Evolutionary conservation across 2,797 vertebrate species (phyloP), one percentile per base, ranked within the genome.

Genomic region (Ctenopoma kingsleyae): DNA sequence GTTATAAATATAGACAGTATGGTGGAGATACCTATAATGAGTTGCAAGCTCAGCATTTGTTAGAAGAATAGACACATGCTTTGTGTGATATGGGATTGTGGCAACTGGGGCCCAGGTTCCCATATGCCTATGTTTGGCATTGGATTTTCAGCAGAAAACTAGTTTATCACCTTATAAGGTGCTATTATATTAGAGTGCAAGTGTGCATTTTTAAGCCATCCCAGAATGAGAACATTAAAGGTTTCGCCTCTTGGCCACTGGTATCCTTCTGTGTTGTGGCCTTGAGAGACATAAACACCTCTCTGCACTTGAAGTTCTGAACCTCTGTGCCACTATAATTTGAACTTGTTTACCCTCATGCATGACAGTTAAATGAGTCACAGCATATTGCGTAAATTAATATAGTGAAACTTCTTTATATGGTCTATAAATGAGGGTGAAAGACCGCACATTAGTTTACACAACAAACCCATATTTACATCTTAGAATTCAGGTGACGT

Each of bases 101-200:
- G 38, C 48, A 67, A 43, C 54, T 44, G 40, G 53, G 30, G 67
- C 20, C n/a, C 56, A 44, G 43, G 46, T 78, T 86, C 71, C 80
- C 74, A 87, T 68, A 66, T 76, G 87, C 51, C 86, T 90, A 87
- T 90, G 81, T 92, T 90, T 91, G 90, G 85, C 82, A 74, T 74
- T 64, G 55, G 38, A 20, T 50, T 76, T 81, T 69, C 47, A 78
- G 62, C 53, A 60, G 43, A 68, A 79, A 82, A 75, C 66, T 68
- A 65, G 35, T 32, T 48, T 38, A 65, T 54, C 67, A 82, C 90
- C 89, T 88, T 91, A 91, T 91, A 91, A 83, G 86, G 90, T 69
- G 47, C 63, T 73, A 38, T 73, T 66, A 76, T 80, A 27, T 27
- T 27, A 82, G 78, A 52, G 35, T 51, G n/a, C 32, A 80, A 67